A percentile compares a stretch with the other conserved stretches of the same genome.
Conservation (phyloP, 2,113 vertebrate species). For the Antigone vipio region DNA sequence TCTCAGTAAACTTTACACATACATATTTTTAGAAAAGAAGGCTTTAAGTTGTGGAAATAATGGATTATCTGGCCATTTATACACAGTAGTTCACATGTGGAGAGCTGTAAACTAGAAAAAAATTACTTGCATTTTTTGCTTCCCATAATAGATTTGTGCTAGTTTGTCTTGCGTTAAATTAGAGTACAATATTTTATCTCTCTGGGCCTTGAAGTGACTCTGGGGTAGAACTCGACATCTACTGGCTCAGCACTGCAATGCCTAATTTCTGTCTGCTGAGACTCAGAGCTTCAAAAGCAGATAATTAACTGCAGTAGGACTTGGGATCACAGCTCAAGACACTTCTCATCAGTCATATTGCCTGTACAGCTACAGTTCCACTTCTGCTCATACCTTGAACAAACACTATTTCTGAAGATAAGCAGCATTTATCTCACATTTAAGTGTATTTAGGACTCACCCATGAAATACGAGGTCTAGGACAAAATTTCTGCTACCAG, state of each 20-base stretch:
- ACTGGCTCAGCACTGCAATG: neutral
- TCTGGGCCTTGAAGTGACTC: neutral
- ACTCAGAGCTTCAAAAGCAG: neutral
- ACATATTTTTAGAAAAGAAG: neutral
- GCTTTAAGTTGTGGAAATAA: neutral
- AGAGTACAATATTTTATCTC: neutral
- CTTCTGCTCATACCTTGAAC: neutral
- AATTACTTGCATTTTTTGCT: neutral
- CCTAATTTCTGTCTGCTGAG: neutral
- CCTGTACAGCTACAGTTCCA: neutral
- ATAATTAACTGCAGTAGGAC: neutral
- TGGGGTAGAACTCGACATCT: accelerated
- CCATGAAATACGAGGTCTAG: neutral
- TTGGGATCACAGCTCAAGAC: neutral
- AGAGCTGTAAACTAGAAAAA: neutral
- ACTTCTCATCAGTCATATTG: neutral
- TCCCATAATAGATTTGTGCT: neutral
- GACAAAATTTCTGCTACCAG: neutral
- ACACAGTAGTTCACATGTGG: neutral
- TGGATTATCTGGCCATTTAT: neutral
- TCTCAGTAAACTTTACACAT: neutral
- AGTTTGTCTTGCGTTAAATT: neutral
- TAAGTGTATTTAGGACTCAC: neutral
- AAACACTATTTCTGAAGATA: neutral
- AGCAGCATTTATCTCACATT: neutral